Evolutionary conservation across 1,140 invertebrate genomes (phyloP), one percentile per base, ranked within the genome.

Genomic region (Procambarus clarkii): DNA sequence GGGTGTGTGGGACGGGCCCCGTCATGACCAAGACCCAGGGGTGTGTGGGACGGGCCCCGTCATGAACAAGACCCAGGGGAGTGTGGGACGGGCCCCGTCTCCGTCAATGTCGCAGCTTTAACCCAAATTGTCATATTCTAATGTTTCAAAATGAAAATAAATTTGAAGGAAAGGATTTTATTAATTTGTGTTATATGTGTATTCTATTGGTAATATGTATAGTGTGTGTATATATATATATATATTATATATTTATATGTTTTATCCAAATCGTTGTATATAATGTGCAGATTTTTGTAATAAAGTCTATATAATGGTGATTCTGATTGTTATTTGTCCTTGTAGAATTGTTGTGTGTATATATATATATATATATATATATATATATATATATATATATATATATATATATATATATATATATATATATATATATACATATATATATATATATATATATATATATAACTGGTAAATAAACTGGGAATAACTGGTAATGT

Each of bases 371-470:
- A 34, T 71, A 71, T 71, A 71, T 34, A 71, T 71, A 71, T 34
- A 71, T 71, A 71, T 71, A 71, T 71, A 71, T 71, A 71, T 79
- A 79, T 54, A 79, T 48, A 79, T 54, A 79, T 79, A 46, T 24
- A 50, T 48, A 79, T 48, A 79, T 48, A 79, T 48, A 79, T 48
- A 79, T 48, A 48, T 48, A 78, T 45, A 45, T 46, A 46, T 79
- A 46, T 79, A 46, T 64, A 64, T 64, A 64, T 79, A 54, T 54
- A 54, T 54, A 54, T 11, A 54, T 54, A 54, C 11, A 54, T 54
- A 54, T 54, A 54, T 54, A 54, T 54, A 54, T 11, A 54, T 54
- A 54, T 54, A 24, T 78, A 78, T 78, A 48, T 46, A 7, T 79
- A 79, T 46, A 48, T 79, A 79, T 79, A 48, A n/a, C n/a, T n/a